These are phyloP conservation scores for Bostrychus sinensis DNA, from an alignment of 2,113 vertebrate genomes.

Conservation along the genomic window DNA sequence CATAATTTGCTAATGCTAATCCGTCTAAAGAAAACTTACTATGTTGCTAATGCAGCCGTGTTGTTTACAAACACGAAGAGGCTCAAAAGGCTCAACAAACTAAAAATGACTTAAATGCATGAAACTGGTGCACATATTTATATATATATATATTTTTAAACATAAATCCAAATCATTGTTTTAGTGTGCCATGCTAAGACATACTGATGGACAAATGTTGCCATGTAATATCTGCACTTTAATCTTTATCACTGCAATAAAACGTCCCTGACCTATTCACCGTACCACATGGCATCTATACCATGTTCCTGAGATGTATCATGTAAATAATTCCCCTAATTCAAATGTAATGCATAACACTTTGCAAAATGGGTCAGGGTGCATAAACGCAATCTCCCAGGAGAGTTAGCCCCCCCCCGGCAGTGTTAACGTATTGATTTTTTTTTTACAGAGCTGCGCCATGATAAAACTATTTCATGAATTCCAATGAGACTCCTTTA, in stretches of 20 bases:
- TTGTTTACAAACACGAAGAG: too few species aligned
- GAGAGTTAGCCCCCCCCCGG: slow-evolving; percentile 51
- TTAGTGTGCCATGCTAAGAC: neutral
- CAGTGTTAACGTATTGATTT: slow-evolving; percentile 73
- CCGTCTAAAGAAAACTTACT: too few species aligned
- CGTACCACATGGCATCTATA: slow-evolving; percentile 24
- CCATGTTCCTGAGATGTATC: slow-evolving; percentile 48
- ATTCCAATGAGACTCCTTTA: slow-evolving; percentile 75
- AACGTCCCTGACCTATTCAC: slow-evolving; percentile 11
- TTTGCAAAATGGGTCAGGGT: slow-evolving; percentile 65
- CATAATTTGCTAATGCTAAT: too few species aligned
- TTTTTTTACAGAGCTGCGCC: slow-evolving; percentile 58
- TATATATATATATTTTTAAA: too few species aligned
- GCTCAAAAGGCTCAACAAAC: too few species aligned
- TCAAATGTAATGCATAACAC: slow-evolving; percentile 67
- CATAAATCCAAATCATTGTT: too few species aligned
- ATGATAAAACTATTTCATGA: slow-evolving; percentile 75
- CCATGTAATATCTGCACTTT: neutral
- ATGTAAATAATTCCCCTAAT: slow-evolving; percentile 59
- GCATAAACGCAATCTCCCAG: slow-evolving; percentile 70
- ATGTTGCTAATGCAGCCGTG: too few species aligned
- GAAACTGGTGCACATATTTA: too few species aligned
- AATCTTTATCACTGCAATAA: neutral
- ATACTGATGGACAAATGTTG: neutral
- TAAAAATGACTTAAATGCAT: too few species aligned